phyloP scores from a whole-genome alignment of 2,113 vertebrate species.

The Eulemur rufifrons region DNA sequence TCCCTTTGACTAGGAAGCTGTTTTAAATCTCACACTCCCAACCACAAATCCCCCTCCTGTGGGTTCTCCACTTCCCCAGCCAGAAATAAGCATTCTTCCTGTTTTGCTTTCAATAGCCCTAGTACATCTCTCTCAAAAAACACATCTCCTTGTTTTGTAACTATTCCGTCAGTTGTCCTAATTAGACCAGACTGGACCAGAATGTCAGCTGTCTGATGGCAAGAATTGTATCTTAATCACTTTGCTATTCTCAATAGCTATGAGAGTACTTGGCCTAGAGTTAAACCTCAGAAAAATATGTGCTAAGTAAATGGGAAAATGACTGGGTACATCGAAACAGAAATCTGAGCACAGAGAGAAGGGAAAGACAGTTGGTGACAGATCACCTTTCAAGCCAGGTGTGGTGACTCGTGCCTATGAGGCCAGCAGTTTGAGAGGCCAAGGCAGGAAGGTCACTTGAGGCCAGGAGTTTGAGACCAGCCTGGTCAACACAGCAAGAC shows the following conservation, averaged over 20 bases:
- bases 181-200: neutral
- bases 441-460: too few relatives aligned
- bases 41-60: neutral
- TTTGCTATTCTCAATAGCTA: neutral
- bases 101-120: neutral
- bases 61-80: neutral
- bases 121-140: neutral
- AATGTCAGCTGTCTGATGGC: neutral
- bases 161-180: neutral
- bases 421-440: too few relatives aligned
- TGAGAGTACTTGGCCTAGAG: neutral
- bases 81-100: neutral
- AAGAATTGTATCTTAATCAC: neutral
- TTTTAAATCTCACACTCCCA: neutral
- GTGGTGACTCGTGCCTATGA: too few relatives aligned
- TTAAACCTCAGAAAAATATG: neutral
- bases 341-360: neutral
- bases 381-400: neutral
- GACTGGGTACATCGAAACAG: neutral
- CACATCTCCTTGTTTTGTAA: neutral
- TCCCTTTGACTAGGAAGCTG: neutral
- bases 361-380: neutral
- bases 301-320: neutral
- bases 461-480: too few relatives aligned
- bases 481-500: too few relatives aligned